Evolutionary conservation across 1,140 invertebrate species (phyloP), one percentile per base, ranked within the genome.

Genomic region (Drosophila sp.): DNA sequence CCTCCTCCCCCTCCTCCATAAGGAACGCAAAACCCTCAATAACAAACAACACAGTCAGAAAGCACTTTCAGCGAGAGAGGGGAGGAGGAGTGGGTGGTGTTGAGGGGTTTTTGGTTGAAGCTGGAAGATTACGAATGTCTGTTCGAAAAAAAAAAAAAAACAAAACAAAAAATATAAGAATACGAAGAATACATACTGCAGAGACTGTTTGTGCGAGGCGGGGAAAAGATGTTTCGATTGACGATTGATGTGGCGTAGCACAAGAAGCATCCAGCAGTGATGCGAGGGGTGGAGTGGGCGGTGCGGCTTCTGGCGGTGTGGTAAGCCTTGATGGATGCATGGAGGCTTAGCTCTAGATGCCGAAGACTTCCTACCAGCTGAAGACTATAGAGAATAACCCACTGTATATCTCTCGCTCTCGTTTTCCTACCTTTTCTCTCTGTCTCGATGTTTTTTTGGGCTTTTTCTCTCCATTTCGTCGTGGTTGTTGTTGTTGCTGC

Each of bases 101-200:
- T 47, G 50, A 30, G n/a, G 41, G 60, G 56, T 10, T 38, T 38
- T 58, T 65, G 70, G 68, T 50, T 75, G 66, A 70, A 70, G 66
- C 69, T 74, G 63, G 32, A 80, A 77, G 81, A 84, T 80, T 85
- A 85, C 81, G 73, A 85, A 85, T 77, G 67, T 85, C 65, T 74
- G 77, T 58, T 75, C 50, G 44, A 62, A 66, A 71, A 63, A 81
- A 79, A 74, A 81, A 38, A 10, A 3, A 30, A 30, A 30, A 4
- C 4, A 30, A 2, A 4, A 30, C 30, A 3, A 3, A 30, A 30
- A 2, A 30, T 30, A 30, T 72, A 67, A 69, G 65, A 81, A 73
- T 70, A 69, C 60, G 65, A 38, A 70, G 65, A 38, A 70, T 40
- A 40, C 54, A 58, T 66, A 79, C 61, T 57, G 33, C 41, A 62